Evolutionary conservation across 2,797 vertebrate species (phyloP), one percentile per base, ranked within the genome.

Genomic region (Gadopsis marmoratus): DNA sequence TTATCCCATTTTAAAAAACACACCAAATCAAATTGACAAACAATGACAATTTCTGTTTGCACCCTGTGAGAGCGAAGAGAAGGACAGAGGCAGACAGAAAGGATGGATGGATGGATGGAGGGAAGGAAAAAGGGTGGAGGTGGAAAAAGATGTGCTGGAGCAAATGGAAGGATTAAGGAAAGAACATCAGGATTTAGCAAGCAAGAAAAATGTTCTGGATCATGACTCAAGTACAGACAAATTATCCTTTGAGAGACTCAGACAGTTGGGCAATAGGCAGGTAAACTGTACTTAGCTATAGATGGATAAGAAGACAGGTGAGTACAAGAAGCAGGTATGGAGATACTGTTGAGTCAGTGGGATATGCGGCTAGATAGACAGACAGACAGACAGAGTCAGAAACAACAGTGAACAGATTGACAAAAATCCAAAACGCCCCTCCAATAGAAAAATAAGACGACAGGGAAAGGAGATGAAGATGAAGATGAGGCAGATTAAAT

Each of bases 11-110:
- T 65, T 16, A 43, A 77, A 81, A 86, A 58, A 78, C 54, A 80
- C 87, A 86, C 81, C 31, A 86, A 92, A 93, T 85, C 67, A 90
- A 77, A 78, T 16, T 17, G 79, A 89, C 82, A 64, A 75, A 90
- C 68, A 79, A 39, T 76, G 68, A 80, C 26, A 79, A 82, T 76
- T 59, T 61, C 79, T 53, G 5, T 81, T 70, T 82, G 81, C 81
- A 91, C 68, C 77, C 71, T 51, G 19, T 64, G 73, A 76, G 48
- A 84, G 56, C 9, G 23, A 67, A 77, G 74, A 78, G 53, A 70
- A 54, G 60, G 50, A 78, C 43, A 41, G 64, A 62, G 62, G 60
- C 54, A 65, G n/a, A 26, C 35, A 48, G 45, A 31, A 45, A 21
- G 53, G 17, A 62, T 29, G 63, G 11, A 45, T 35, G 7, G 35